These are phyloP conservation scores for Cochlearius cochlearius DNA, from an alignment of 2,113 vertebrate genomes.

Conservation along the genomic window DNA sequence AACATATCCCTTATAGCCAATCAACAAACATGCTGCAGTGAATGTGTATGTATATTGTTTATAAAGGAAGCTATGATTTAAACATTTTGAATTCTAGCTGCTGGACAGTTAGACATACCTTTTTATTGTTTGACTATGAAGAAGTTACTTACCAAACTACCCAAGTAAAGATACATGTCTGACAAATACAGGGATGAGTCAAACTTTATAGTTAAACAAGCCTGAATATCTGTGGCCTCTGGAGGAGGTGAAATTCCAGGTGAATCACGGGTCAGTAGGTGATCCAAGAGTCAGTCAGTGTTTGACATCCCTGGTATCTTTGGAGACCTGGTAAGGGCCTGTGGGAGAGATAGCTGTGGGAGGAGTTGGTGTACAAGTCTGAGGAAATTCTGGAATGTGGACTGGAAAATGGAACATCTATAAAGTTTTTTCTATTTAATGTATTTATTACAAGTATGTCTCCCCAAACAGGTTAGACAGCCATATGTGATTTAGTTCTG, in stretches of 20 bases:
- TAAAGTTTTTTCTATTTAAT: neutral
- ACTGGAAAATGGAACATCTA: neutral
- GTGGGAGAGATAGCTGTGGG: neutral
- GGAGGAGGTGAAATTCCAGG: neutral
- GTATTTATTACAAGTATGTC: neutral
- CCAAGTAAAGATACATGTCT: neutral
- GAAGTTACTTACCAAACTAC: neutral
- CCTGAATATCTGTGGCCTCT: neutral
- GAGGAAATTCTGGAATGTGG: neutral
- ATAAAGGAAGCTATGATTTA: neutral
- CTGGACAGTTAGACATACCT: neutral
- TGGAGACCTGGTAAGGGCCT: neutral
- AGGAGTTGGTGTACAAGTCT: neutral
- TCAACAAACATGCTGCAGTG: neutral
- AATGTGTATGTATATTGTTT: neutral
- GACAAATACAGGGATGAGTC: neutral
- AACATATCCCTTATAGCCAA: neutral
- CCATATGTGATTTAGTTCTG: neutral
- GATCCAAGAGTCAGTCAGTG: neutral
- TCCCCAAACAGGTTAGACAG: neutral
- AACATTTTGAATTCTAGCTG: neutral
- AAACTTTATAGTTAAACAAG: neutral
- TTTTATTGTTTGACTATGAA: neutral
- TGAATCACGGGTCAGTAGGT: neutral
- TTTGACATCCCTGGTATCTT: neutral